phyloP scores from a whole-genome alignment of 2,113 vertebrate species.

The Thalassoma bifasciatum region DNA sequence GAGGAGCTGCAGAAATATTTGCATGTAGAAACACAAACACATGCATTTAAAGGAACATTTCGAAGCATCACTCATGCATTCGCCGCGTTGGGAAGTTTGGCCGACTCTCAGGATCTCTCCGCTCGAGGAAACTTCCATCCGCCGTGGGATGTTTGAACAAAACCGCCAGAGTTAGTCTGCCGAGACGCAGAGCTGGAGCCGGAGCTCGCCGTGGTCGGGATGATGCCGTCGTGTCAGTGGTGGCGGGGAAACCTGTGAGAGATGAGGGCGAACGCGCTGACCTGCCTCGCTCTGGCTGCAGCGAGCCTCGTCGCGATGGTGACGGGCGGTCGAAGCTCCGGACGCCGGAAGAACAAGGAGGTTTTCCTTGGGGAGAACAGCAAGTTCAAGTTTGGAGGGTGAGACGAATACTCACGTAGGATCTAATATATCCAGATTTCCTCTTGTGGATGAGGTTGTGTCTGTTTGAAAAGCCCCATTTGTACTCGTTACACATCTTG shows the following conservation, averaged over 20 bases:
- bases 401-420: constrained; percentile 36
- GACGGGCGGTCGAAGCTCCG: constrained; percentile 55
- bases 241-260: constrained; percentile 43
- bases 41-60: not conserved
- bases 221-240: constrained; percentile 33
- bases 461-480: too few relatives aligned
- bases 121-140: constrained; percentile 17
- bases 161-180: constrained; percentile 26
- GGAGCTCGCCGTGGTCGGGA: constrained; percentile 9
- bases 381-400: constrained; percentile 81
- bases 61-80: not conserved
- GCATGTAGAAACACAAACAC: not conserved
- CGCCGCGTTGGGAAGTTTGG: not conserved
- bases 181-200: constrained; percentile 11
- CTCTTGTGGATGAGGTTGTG: too few relatives aligned
- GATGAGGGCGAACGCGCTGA: constrained; percentile 65
- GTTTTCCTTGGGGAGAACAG: constrained; percentile 77
- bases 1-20: constrained; percentile 14
- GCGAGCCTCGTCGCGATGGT: constrained; percentile 52
- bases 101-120: not conserved
- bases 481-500: too few relatives aligned
- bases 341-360: constrained; percentile 75
- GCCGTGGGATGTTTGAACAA: constrained; percentile 33
- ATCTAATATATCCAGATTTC: too few relatives aligned
- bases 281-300: constrained; percentile 51